These are phyloP conservation scores for Pseudoips prasinana DNA, from an alignment of 2,888 invertebrate species.

Conservation along the genomic window DNA sequence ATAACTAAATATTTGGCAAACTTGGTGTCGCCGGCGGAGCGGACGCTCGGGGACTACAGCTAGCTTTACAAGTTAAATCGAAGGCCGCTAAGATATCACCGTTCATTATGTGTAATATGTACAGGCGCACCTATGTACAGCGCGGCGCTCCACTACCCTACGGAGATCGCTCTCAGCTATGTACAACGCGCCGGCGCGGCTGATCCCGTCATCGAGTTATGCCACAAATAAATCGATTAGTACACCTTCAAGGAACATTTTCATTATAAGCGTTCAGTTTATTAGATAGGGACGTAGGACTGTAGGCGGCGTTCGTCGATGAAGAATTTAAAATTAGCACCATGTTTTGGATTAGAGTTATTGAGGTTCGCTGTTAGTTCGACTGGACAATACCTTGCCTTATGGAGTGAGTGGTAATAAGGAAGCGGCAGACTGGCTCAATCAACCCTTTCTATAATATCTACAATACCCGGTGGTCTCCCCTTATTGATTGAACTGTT, in stretches of 20 bases:
- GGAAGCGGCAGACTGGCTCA: too few species aligned
- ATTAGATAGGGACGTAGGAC: slow-evolving; percentile 20
- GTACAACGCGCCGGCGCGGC: background rate
- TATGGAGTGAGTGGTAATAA: too few species aligned
- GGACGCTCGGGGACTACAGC: slow-evolving; percentile 62
- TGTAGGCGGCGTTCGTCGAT: slow-evolving; percentile 15
- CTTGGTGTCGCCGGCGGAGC: slow-evolving; percentile 43
- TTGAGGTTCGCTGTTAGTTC: slow-evolving; percentile 10
- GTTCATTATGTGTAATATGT: slow-evolving; percentile 75
- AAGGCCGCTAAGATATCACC: slow-evolving; percentile 82
- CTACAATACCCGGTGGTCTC: background rate
- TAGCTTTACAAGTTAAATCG: slow-evolving; percentile 80
- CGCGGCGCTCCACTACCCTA: slow-evolving; percentile 13
- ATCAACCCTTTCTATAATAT: background rate
- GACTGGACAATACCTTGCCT: too few species aligned
- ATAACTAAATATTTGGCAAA: slow-evolving; percentile 76
- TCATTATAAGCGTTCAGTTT: slow-evolving; percentile 34
- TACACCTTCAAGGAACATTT: slow-evolving; percentile 36
- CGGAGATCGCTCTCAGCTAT: background rate
- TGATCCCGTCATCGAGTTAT: slow-evolving; percentile 2
- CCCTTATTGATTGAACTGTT: too few species aligned
- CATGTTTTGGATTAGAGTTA: slow-evolving; percentile 29
- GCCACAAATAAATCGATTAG: slow-evolving; percentile 23
- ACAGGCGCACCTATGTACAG: slow-evolving; percentile 62
- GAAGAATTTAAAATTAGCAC: slow-evolving; percentile 38